Conservation (phyloP, 2,888 invertebrate species). For the Tolmerus cingulatus region DNA sequence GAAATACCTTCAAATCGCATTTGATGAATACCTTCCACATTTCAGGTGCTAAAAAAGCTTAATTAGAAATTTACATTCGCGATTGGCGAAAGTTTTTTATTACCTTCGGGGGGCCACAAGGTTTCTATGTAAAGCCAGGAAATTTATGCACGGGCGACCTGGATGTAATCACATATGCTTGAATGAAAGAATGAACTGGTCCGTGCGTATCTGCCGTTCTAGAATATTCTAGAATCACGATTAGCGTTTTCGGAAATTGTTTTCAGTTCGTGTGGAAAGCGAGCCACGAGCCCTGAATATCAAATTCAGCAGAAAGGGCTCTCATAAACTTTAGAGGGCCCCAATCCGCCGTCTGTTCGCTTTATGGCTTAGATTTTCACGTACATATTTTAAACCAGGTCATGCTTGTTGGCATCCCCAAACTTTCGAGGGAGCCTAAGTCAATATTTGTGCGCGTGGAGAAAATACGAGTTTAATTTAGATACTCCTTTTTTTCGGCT, state of each 20-base stretch:
- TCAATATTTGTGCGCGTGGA: constrained; percentile 2
- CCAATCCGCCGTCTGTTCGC: not conserved
- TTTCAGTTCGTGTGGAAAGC: constrained; percentile 36
- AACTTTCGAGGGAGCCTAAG: constrained; percentile 4
- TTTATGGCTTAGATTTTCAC: constrained; percentile 21
- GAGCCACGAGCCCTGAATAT: constrained; percentile 27
- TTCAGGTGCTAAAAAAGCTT: not conserved
- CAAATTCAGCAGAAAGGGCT: constrained; percentile 10
- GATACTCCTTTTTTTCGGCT: not conserved
- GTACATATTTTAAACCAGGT: constrained; percentile 29
- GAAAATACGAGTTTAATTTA: constrained; percentile 14
- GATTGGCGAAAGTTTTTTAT: not conserved
- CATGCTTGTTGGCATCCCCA: not conserved
- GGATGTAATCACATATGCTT: constrained; percentile 29
- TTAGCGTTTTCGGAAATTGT: constrained; percentile 38
- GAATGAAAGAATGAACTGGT: constrained; percentile 5
- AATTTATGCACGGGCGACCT: constrained; percentile 31
- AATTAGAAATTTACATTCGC: not conserved
- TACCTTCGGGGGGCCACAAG: not conserved
- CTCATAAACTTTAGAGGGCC: constrained; percentile 15
- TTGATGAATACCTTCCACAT: not conserved
- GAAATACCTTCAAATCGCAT: not conserved
- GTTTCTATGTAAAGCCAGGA: not conserved
- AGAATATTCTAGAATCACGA: constrained; percentile 18
- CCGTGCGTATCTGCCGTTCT: constrained; percentile 8